Percentiles rank a stretch among this genome's conserved stretches.
phyloP scores from a whole-genome alignment of 1,140 invertebrate genomes.

The Tyrophagus putrescentiae region DNA sequence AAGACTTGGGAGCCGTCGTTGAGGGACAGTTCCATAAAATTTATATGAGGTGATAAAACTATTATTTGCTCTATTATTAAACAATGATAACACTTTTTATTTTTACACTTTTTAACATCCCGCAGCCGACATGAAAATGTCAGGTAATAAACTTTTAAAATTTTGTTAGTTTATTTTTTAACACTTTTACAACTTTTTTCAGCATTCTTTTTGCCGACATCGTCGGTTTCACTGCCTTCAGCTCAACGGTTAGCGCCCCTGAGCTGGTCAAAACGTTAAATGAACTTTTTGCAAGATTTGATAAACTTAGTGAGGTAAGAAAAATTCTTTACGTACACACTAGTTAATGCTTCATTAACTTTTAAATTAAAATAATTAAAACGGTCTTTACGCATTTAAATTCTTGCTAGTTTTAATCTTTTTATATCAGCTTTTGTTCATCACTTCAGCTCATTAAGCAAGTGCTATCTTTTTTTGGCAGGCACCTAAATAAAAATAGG shows the following conservation, averaged over 20 bases:
- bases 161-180: background rate
- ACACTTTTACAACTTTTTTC: background rate
- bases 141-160: slow-evolving; percentile 44
- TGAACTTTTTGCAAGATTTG: slow-evolving; percentile 81
- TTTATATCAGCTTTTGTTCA: too few species aligned
- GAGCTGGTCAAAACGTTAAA: slow-evolving; percentile 85
- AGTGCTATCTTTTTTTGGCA: too few species aligned
- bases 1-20: slow-evolving; percentile 63
- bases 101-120: background rate
- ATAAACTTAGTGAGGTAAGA: slow-evolving; percentile 56
- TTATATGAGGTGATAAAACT: slow-evolving; percentile 66
- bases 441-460: too few species aligned
- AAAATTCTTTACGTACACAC: too few species aligned
- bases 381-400: too few species aligned
- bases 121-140: slow-evolving; percentile 81
- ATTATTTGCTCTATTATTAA: too few species aligned
- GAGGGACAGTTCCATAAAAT: slow-evolving; percentile 90
- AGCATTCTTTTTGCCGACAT: slow-evolving; percentile 54
- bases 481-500: too few species aligned
- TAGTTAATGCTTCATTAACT: too few species aligned
- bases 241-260: slow-evolving; percentile 80
- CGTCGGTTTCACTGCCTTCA: slow-evolving; percentile 83
- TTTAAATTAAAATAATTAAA: too few species aligned
- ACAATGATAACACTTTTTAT: background rate
- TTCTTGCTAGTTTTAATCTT: too few species aligned